Percentiles rank a stretch among this genome's conserved stretches.
These are phyloP conservation scores for Sciurus vulgaris DNA, from an alignment of 2,797 vertebrate genomes.

Conservation along the genomic window DNA sequence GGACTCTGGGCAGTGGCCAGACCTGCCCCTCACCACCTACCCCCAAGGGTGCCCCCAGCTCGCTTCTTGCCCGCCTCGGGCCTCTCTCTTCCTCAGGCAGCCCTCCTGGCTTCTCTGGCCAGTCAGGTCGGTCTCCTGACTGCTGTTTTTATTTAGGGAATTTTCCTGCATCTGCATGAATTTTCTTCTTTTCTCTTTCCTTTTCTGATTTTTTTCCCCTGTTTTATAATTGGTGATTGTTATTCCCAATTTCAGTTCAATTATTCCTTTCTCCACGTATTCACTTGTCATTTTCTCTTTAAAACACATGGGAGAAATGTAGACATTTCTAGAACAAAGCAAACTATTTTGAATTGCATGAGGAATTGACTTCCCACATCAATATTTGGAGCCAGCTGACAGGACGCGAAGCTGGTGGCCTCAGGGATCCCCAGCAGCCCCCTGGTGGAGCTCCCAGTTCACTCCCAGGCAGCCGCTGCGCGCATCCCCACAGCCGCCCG, in stretches of 20 bases:
- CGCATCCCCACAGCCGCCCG: too few species aligned
- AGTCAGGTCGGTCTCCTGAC: too few species aligned
- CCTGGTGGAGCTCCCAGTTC: too few species aligned
- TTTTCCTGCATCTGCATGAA: not conserved
- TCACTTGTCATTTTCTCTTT: constrained; percentile 10
- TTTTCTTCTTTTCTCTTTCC: not conserved
- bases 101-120: not conserved
- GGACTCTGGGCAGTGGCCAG: too few species aligned
- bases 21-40: too few species aligned
- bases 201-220: not conserved
- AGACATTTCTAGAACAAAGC: not conserved
- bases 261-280: not conserved
- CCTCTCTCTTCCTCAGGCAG: too few species aligned
- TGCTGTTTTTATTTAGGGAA: not conserved
- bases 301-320: not conserved
- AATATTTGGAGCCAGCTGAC: not conserved
- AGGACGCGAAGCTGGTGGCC: not conserved
- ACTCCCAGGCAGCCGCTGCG: not conserved
- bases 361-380: not conserved
- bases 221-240: not conserved
- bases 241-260: constrained; percentile 5
- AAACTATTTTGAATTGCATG: not conserved
- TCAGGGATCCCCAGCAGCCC: too few species aligned
- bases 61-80: too few species aligned
- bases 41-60: too few species aligned